A percentile compares a stretch with the other conserved stretches of the same genome.
Conservation (phyloP, 2,888 invertebrate species). For the Eutolmus rufibarbis region DNA sequence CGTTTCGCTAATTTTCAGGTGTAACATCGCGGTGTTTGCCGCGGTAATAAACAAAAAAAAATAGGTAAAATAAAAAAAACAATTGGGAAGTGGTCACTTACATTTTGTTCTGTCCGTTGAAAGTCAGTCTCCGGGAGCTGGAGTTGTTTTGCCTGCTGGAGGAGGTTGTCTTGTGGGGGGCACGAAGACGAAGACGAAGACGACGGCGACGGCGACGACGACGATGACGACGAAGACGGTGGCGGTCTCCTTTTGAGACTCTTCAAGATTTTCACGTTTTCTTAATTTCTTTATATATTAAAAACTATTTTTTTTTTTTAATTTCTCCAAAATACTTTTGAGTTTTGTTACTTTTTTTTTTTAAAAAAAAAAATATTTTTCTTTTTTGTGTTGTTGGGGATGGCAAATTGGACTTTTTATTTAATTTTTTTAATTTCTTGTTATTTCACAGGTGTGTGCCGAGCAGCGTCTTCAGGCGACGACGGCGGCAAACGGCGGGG, state of each 20-base stretch:
- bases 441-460: background rate
- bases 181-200: background rate
- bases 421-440: background rate
- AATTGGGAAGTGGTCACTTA: background rate
- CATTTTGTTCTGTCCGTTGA: constrained; percentile 10
- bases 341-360: background rate
- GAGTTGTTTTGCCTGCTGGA: background rate
- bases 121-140: constrained; percentile 12
- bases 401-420: background rate
- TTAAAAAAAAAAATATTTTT: background rate
- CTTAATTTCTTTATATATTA: background rate
- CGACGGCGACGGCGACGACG: background rate
- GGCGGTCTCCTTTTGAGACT: background rate
- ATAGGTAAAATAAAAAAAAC: background rate
- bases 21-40: background rate
- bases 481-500: background rate
- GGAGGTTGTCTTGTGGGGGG: background rate
- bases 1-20: constrained; percentile 1
- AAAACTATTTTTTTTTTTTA: background rate
- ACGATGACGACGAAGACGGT: background rate
- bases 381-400: background rate
- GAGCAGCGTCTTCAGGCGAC: background rate
- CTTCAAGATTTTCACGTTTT: background rate
- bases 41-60: background rate
- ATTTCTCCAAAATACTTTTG: background rate